Evolutionary conservation across 2,888 invertebrate genomes (phyloP), one percentile per base, ranked within the genome.

Genomic region (Apocheima hispidaria): DNA sequence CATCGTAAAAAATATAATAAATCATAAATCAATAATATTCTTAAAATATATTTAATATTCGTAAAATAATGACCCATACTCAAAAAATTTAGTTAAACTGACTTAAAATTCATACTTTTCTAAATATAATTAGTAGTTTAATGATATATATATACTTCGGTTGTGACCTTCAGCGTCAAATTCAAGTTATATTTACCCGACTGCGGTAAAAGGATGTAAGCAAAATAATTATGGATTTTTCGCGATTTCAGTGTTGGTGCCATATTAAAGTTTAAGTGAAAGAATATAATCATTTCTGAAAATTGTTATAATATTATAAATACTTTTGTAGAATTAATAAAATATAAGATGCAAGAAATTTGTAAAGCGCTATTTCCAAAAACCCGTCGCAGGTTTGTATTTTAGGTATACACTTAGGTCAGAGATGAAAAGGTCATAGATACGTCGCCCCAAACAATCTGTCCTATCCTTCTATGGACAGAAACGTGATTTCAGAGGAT

Each of bases 381-480:
- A 43, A 18, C 18, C 10, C 20, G 20, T 5, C 9, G n/a, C 23
- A 6, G 0, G 26, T 46, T 30, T 18, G 30, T 30, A 46, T 33
- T 30, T 18, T 26, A 30, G 30, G 12, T 33, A 12, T 33, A 14
- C 16, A 21, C 12, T 55, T 21, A 28, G 18, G 50, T 16, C 58
- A 28, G 1, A 44, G 51, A 51, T 44, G n/a, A 36, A 58, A 58
- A 51, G 50, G 28, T 58, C 36, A 44, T 12, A 51, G 44, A 51
- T 20, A 51, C 44, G 51, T 51, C 58, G 44, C 36, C 20, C 7
- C 28, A 14, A 35, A 44, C 26, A 51, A 35, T 5, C 18, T 14
- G 26, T 28, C 58, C 43, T 14, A 14, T 58, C 58, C 58, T 44
- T 58, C 38, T 58, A 58, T 10, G 38, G 16, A 50, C 12, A 44